Evolutionary conservation across 2,888 invertebrate genomes (phyloP), one percentile per base, ranked within the genome.

Genomic region (Sabellastarte sp.): DNA sequence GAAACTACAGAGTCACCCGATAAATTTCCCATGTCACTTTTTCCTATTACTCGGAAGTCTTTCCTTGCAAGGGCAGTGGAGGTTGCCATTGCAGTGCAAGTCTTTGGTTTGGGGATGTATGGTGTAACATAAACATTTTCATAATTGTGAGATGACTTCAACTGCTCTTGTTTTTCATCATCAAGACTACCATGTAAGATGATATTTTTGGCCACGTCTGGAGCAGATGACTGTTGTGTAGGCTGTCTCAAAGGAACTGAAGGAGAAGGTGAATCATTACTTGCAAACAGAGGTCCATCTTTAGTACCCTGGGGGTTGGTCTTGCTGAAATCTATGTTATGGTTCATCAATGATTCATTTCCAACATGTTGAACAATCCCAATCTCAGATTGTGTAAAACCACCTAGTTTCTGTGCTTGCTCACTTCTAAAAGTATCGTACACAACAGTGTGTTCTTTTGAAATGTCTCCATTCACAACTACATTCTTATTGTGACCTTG

Each of bases 1-100:
- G 64, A 67, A 5, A 67, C 62, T 1, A 64, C 50, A 5, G 57
- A 10, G 24, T 53, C 20, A 20, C 41, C 20, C 24, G 53, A 5
- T 5, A 10, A 5, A 26, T 5, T 26, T 26, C 28, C 28, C 15
- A 26, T 5, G 28, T 53, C 26, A 5, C 5, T 5, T 5, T 5
- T n/a, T 10, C 15, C 20, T 26, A 26, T 20, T 10, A 26, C 5
- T 10, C 5, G 4, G 28, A 26, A 26, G 5, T 53, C 53, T 26
- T 53, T 53, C 28, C 26, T 53, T 5, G 53, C 53, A 5, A 53
- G 28, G 53, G 53, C 53, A 10, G 53, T 53, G 20, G 53, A 53
- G 15, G 53, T 53, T 5, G 53, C 53, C 20, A 20, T 10, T 26
- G 53, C 53, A 5, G 53, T 53, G 53, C 5, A 10, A 26, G 10